Conservation (phyloP, 2,797 vertebrate genomes). For the Balearica regulorum region DNA sequence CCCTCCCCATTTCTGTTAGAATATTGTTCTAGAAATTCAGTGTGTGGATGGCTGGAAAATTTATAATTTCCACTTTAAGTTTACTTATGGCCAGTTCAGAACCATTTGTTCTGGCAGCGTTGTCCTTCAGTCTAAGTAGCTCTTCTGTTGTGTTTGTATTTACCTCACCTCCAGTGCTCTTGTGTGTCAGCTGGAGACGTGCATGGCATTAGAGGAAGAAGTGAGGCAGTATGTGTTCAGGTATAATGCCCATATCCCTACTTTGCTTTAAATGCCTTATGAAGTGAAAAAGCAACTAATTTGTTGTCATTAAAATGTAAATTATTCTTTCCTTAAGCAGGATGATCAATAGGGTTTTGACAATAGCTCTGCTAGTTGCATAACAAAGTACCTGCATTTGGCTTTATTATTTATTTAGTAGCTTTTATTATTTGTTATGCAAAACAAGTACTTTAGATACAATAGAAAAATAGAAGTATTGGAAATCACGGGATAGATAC, state of each 20-base stretch:
- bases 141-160: background rate
- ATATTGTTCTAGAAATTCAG: background rate
- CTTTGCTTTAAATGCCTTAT: background rate
- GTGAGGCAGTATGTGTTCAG: background rate
- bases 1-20: background rate
- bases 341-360: constrained; percentile 2
- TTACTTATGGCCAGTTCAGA: background rate
- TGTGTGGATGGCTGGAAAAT: background rate
- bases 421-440: background rate
- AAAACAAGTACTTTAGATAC: background rate
- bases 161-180: background rate
- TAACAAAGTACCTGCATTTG: background rate
- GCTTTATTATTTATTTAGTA: constrained; percentile 14
- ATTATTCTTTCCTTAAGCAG: background rate
- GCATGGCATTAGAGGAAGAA: background rate
- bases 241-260: background rate
- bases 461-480: background rate
- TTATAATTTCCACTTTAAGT: background rate
- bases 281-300: background rate
- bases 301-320: constrained; percentile 19
- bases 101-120: background rate
- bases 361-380: background rate
- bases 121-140: background rate
- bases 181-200: background rate
- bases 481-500: background rate